Evolutionary conservation across 1,140 invertebrate genomes (phyloP).

Genomic region (Melanaphis sacchari): DNA sequence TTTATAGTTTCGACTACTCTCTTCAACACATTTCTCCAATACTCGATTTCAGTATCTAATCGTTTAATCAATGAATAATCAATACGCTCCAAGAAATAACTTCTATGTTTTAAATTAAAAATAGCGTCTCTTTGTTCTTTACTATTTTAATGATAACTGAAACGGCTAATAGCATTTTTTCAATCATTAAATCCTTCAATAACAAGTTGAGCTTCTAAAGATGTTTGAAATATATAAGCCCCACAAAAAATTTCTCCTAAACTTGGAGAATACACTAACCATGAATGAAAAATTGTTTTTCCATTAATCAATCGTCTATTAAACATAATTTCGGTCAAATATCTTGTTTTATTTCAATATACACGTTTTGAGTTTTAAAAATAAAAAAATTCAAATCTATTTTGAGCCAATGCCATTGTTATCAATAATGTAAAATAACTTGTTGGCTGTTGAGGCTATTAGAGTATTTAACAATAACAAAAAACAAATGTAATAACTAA

Average conservation of each 20-base stretch:
- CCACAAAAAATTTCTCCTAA: not conserved
- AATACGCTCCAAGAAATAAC: constrained; percentile 18
- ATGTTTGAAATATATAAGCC: constrained; percentile 60
- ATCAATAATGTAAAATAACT: too few relatives aligned
- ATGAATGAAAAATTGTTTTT: constrained; percentile 7
- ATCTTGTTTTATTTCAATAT: not conserved
- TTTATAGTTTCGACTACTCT: constrained; percentile 20
- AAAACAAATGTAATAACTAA: too few relatives aligned
- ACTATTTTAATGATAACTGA: constrained; percentile 61
- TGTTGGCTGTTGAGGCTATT: too few relatives aligned
- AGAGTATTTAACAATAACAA: too few relatives aligned
- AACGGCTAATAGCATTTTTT: constrained; percentile 60
- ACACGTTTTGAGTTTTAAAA: not conserved
- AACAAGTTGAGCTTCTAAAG: constrained; percentile 47
- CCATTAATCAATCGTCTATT: not conserved
- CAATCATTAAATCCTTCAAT: constrained; percentile 61
- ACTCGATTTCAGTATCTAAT: not conserved
- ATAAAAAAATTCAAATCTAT: too few relatives aligned
- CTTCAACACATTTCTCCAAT: not conserved
- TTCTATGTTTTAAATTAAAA: constrained; percentile 53
- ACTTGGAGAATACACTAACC: constrained; percentile 5
- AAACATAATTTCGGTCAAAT: not conserved
- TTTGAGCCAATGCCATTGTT: too few relatives aligned
- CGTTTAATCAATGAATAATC: not conserved
- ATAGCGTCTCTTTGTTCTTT: constrained; percentile 58